Base-by-base conservation (phyloP, 2,888 invertebrate species). In the Gibbula magus region DNA sequence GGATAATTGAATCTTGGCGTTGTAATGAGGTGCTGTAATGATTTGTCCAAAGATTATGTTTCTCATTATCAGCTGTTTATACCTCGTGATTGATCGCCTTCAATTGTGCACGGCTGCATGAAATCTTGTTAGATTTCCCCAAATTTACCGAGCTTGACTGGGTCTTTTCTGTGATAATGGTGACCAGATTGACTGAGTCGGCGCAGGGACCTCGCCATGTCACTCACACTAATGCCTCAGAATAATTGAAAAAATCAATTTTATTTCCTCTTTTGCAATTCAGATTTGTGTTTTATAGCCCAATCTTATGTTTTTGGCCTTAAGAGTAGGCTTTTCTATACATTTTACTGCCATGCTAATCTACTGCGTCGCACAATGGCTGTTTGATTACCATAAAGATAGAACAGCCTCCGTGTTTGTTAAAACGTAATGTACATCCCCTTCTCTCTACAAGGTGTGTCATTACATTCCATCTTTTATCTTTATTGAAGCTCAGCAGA, bases 241-340 rank as follows among this genome's bases (percentile, higher is more conserved):
- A 61, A 61, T 61, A 61, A 61, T 61, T 61, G 61, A 61, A 61
- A 61, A 61, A 61, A 61, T 61, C 61, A 61, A 61, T 61, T 61
- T 61, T 61, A 61, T 61, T 61, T 61, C 61, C 61, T 74, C 74
- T 74, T 74, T 74, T 74, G 74, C 74, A 74, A 51, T 74, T 39
- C 74, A 74, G 74, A 74, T 74, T 51, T 51, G 45, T 51, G 51
- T 74, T 74, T 74, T 74, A 74, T 74, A 45, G 74, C 61, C 61
- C 61, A 61, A 61, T 61, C 61, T 61, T 61, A 61, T 61, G 61
- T 61, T 61, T 61, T 61, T 61, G 61, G 61, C 61, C 61, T 61
- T 61, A 29, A 61, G 61, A 61, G 61, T 61, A 61, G 61, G 61
- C 25, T 61, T 61, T 61, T 61, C 61, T 61, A 61, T 61, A 61